Percentiles rank a stretch among this genome's conserved stretches.
Conservation (phyloP, 2,113 vertebrate species). For the Mastomys coucha region DNA sequence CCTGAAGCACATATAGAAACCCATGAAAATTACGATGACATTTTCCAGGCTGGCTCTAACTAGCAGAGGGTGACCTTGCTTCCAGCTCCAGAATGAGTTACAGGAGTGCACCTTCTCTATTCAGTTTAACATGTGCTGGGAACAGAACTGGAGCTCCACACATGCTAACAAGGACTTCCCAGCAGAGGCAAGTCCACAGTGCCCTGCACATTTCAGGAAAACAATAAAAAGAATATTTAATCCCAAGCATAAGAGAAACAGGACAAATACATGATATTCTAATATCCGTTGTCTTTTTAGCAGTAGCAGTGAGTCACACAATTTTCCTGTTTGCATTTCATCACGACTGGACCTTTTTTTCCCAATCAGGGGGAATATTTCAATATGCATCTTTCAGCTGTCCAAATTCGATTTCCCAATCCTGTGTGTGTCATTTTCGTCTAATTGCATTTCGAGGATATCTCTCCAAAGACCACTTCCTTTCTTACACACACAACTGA, state of each 20-base stretch:
- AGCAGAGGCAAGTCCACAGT: neutral
- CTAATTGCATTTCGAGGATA: neutral
- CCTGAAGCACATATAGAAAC: neutral
- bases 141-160: neutral
- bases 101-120: neutral
- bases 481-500: neutral
- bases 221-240: constrained; percentile 34
- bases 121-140: neutral
- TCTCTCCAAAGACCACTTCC: neutral
- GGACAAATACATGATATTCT: neutral
- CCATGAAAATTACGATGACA: constrained; percentile 15
- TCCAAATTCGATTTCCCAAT: constrained; percentile 24
- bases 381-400: constrained; percentile 27
- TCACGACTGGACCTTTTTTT: neutral
- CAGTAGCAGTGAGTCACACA: constrained; percentile 29
- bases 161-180: neutral
- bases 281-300: constrained; percentile 46
- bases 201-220: neutral
- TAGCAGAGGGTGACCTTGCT: neutral
- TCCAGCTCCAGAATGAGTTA: too few species aligned
- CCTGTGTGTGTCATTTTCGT: neutral
- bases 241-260: neutral
- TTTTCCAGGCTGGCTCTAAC: neutral
- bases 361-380: constrained; percentile 13
- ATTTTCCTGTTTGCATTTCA: constrained; percentile 3